Evolutionary conservation across 1,140 invertebrate species (phyloP).

Genomic region (Brachystomella parvula): DNA sequence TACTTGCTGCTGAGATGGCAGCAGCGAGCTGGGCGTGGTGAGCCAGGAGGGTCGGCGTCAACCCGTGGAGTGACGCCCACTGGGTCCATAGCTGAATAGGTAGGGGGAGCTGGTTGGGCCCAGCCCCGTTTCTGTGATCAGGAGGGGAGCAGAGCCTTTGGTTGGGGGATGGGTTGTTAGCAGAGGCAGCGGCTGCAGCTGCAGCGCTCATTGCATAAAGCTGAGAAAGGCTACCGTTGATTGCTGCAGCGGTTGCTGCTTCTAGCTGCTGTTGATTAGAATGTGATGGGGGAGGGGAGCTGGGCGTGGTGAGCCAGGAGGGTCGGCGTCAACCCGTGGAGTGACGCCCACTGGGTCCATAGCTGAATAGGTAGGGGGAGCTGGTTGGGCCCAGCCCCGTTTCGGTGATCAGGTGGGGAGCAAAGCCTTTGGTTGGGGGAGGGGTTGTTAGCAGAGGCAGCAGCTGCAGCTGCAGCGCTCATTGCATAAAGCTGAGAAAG

Average conservation of each 20-base stretch:
- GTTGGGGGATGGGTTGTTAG: slow-evolving; percentile 20
- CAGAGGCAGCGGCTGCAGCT: slow-evolving; percentile 19
- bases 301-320: slow-evolving; percentile 36
- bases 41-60: slow-evolving; percentile 35
- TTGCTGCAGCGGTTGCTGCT: slow-evolving; percentile 35
- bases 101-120: slow-evolving; percentile 30
- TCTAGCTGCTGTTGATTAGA: too few relatives aligned
- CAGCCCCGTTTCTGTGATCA: slow-evolving; percentile 2
- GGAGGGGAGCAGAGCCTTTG: slow-evolving; percentile 23
- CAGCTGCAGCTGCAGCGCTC: slow-evolving; percentile 31
- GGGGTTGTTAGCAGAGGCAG: background rate
- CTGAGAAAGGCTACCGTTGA: slow-evolving; percentile 37
- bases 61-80: slow-evolving; percentile 41
- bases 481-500: slow-evolving; percentile 39
- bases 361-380: slow-evolving; percentile 41
- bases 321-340: slow-evolving; percentile 39
- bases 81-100: slow-evolving; percentile 42
- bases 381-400: background rate
- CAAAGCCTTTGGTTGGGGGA: slow-evolving; percentile 22
- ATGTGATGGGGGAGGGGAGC: too few relatives aligned
- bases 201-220: slow-evolving; percentile 39
- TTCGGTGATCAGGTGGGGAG: slow-evolving; percentile 14
- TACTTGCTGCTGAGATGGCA: slow-evolving; percentile 27
- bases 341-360: slow-evolving; percentile 42
- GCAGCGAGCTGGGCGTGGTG: slow-evolving; percentile 37